Evolutionary conservation across 2,797 vertebrate species (phyloP), one percentile per base, ranked within the genome.

Genomic region (Spheniscus humboldti): DNA sequence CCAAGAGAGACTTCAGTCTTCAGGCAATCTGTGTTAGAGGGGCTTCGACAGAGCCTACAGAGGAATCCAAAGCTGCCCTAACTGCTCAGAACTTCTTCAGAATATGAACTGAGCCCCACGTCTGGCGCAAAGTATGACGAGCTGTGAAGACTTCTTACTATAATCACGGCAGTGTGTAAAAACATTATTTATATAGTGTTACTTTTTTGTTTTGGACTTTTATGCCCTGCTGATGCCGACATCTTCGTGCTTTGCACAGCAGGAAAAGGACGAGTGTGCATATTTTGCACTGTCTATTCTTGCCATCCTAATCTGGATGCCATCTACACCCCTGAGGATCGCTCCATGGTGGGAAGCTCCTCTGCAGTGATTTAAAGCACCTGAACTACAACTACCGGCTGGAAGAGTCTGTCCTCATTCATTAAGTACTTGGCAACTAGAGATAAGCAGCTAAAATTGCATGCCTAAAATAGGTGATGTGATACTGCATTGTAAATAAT

Each of bases 81-180:
- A 80, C 37, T 41, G 37, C n/a, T 86, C 62, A 62, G 39, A 86
- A 78, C 45, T 78, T 81, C 39, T 84, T 68, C 12, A 72, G 57
- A 14, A 37, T 45, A 39, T 2, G 10, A 88, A 47, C 3, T 2
- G 33, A 74, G 28, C 13, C 62, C 37, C 17, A 43, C 0, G 0
- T 35, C 50, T 72, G 28, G 31, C 4, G 13, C 22, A 37, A 77
- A 78, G 18, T 6, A 16, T 27, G 28, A 50, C 11, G 17, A n/a
- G 18, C 24, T 71, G 23, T 18, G 39, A 88, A 63, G 37, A 5
- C 1, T 56, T 73, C 50, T 86, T 66, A 33, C 14, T 67, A 13
- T 8, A 81, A 13, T 11, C 24, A 17, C 4, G 20, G 73, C 39
- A 91, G 28, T 13, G 23, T 1, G 3, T 88, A 69, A 77, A 78